phyloP scores from a whole-genome alignment of 2,888 invertebrate species.

The Drosophila planitibia region DNA sequence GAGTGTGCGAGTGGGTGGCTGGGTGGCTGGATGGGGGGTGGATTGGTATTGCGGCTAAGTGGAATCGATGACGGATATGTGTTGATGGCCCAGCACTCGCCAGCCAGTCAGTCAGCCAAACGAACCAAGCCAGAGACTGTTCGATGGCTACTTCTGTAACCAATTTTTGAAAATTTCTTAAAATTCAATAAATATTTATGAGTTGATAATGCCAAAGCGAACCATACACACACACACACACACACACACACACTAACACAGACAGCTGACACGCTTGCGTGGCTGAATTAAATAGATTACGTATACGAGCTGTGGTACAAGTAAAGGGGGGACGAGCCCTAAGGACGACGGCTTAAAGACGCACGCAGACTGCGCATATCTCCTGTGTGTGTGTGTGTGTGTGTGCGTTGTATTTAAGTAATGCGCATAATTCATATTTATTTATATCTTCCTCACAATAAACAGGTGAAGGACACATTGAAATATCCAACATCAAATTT shows the following conservation, averaged over 20 bases:
- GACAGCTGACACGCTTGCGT: constrained; percentile 58
- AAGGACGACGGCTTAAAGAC: constrained; percentile 4
- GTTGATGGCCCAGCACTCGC: constrained; percentile 63
- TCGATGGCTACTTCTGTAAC: constrained; percentile 51
- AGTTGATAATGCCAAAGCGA: constrained; percentile 78
- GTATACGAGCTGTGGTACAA: constrained; percentile 49
- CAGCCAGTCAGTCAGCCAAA: constrained; percentile 20
- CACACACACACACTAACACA: constrained; percentile 25
- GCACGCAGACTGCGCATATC: background rate
- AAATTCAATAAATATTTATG: constrained; percentile 84
- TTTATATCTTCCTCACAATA: background rate
- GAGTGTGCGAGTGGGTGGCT: background rate
- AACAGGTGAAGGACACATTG: background rate
- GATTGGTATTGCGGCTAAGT: constrained; percentile 25
- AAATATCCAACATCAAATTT: background rate
- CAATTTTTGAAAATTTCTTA: constrained; percentile 79
- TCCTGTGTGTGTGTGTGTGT: background rate
- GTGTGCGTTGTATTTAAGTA: constrained; percentile 1
- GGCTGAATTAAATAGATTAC: constrained; percentile 78
- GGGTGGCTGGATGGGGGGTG: background rate
- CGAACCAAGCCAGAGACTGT: constrained; percentile 36
- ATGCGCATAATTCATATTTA: constrained; percentile 18
- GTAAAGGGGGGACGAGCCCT: constrained; percentile 1
- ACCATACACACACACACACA: constrained; percentile 6
- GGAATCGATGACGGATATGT: constrained; percentile 76